A percentile compares a stretch with the other conserved stretches of the same genome.
Conservation (phyloP, 2,113 vertebrate species). For the Myotis lucifugus region DNA sequence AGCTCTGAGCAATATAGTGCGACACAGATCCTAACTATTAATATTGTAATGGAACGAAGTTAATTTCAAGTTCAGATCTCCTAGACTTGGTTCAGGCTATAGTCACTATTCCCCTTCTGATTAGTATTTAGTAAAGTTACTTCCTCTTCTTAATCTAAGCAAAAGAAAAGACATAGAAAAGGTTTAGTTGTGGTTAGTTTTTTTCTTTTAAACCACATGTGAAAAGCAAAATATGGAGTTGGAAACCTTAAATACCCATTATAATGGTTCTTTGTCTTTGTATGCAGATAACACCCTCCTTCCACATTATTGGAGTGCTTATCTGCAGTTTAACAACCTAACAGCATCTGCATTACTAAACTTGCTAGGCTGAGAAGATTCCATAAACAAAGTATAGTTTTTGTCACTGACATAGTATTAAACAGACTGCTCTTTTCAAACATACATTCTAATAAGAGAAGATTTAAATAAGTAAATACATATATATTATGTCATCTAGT, state of each 20-base stretch:
- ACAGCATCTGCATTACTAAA: background rate
- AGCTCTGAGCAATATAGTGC: background rate
- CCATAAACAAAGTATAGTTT: background rate
- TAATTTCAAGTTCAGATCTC: slow-evolving; percentile 35
- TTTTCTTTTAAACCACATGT: background rate
- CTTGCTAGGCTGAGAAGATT: slow-evolving; percentile 5
- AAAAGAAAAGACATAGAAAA: slow-evolving; percentile 15
- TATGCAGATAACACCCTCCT: background rate
- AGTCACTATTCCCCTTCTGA: background rate
- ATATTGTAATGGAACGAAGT: slow-evolving; percentile 24
- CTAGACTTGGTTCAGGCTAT: background rate
- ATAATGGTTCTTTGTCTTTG: background rate
- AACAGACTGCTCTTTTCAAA: slow-evolving; percentile 1
- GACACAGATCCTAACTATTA: slow-evolving; percentile 13
- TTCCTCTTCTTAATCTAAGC: slow-evolving; percentile 8
- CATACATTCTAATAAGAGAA: background rate
- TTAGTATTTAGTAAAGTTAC: background rate
- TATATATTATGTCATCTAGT: background rate
- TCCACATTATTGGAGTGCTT: background rate
- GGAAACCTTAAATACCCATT: background rate
- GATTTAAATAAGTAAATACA: background rate
- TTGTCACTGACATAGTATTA: background rate
- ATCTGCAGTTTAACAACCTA: background rate
- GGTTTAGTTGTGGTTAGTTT: background rate
- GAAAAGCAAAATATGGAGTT: background rate